Conservation (phyloP, 2,113 vertebrate genomes). For the Lycocorax pyrrhopterus region DNA sequence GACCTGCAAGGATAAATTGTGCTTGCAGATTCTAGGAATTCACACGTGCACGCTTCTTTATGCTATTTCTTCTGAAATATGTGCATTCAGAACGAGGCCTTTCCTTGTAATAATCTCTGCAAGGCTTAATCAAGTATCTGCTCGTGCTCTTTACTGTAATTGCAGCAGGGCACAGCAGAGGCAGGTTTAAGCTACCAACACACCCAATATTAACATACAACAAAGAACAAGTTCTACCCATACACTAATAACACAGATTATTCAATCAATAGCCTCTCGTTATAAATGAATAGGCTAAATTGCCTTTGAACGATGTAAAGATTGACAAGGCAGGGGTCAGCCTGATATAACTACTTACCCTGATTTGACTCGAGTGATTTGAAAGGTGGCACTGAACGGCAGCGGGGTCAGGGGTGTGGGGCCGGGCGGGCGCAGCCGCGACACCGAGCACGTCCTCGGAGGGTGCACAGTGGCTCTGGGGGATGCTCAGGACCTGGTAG, state of each 20-base stretch:
- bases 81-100: not conserved
- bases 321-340: constrained; percentile 23
- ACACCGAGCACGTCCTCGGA: not conserved
- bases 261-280: constrained; percentile 32
- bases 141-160: not conserved
- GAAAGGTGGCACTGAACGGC: not conserved
- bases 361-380: not conserved
- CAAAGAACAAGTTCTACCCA: not conserved
- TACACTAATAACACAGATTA: constrained; percentile 4
- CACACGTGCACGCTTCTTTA: not conserved
- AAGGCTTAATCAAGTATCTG: constrained; percentile 53
- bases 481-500: not conserved
- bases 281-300: constrained; percentile 30
- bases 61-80: not conserved
- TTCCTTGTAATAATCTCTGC: constrained; percentile 37
- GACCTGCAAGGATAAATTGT: constrained; percentile 66
- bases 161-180: not conserved
- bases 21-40: constrained; percentile 6
- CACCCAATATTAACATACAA: not conserved
- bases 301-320: constrained; percentile 11
- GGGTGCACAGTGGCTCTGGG: fast-evolving
- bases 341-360: constrained; percentile 12
- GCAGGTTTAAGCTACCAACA: not conserved
- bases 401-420: not conserved
- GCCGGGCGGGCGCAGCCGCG: fast-evolving